Base-by-base conservation (phyloP, 2,113 vertebrate genomes). In the Amblyopsis rosae region DNA sequence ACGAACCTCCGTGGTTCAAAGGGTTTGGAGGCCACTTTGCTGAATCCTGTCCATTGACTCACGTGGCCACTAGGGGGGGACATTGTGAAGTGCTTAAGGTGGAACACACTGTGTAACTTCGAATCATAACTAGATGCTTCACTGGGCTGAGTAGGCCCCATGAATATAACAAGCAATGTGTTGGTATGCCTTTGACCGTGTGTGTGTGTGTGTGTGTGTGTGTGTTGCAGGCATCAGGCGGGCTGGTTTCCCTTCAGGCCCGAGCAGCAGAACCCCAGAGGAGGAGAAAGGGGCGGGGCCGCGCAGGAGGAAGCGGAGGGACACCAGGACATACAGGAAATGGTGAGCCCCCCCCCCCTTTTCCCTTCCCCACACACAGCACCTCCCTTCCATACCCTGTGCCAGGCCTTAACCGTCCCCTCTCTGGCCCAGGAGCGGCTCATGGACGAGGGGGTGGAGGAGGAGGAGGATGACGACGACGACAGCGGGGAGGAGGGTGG, bases 211-310 rank as follows among this genome's bases (percentile, higher is more conserved):
- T 69, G 58, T 65, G 3, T 87, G 59, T 76, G 48, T 79, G 41
- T 77, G 49, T 10, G 3, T 13, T 2, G 1, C 87, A 99, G 98
- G 82, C 96, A 98, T 81, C 97, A 98, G 90, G 97, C 94, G 33
- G 96, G 96, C 63, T 98, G 97, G 97, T 97, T 98, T 81, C 96
- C 97, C 64, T 97, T 99, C 82, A 94, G 96, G 78, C 93, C 93
- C 58, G 89, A 92, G 26, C 93, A 92, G 77, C 94, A 95, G 85
- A 94, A 94, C 76, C 70, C 74, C 6, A 69, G 91, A 32, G 85
- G 61, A 65, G 86, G 12, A 84, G 88, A 79, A 12, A 0, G 10
- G 10, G 82, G 75, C 0, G 90, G 87, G 9, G 86, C 88, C 67
- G 93, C 95, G 64, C 93, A 76, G 73, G 94, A 94, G 32, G 95